phyloP scores from a whole-genome alignment of 2,113 vertebrate genomes.

The Pelvicachromis taeniatus region DNA sequence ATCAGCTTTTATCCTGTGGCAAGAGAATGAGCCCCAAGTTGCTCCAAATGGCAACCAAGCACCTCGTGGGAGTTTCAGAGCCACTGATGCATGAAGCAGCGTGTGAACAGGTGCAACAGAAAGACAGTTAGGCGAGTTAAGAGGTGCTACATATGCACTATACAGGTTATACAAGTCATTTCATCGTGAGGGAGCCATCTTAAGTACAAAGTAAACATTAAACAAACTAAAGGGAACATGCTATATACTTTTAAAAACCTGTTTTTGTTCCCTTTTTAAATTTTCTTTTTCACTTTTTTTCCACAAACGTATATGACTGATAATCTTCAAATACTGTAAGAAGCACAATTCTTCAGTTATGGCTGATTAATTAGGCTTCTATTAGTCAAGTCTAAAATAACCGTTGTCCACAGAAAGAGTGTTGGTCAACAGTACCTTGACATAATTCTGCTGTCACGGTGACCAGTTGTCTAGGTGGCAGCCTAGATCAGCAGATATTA shows the following conservation, averaged over 20 bases:
- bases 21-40: background rate
- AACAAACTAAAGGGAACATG: background rate
- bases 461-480: background rate
- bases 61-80: background rate
- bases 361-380: background rate
- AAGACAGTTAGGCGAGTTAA: background rate
- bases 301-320: background rate
- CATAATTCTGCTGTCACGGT: background rate
- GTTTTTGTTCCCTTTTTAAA: background rate
- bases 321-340: background rate
- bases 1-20: background rate
- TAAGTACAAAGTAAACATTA: background rate
- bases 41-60: background rate
- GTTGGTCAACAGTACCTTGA: background rate
- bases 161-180: background rate
- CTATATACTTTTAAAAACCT: background rate
- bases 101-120: background rate
- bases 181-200: background rate
- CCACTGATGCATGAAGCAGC: background rate
- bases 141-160: background rate
- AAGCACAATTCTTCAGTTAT: background rate
- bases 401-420: background rate
- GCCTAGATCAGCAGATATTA: background rate
- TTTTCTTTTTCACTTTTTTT: background rate
- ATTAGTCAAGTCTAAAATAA: background rate